Conservation (phyloP, 2,888 invertebrate genomes). For the Pristionchus arcanus region DNA sequence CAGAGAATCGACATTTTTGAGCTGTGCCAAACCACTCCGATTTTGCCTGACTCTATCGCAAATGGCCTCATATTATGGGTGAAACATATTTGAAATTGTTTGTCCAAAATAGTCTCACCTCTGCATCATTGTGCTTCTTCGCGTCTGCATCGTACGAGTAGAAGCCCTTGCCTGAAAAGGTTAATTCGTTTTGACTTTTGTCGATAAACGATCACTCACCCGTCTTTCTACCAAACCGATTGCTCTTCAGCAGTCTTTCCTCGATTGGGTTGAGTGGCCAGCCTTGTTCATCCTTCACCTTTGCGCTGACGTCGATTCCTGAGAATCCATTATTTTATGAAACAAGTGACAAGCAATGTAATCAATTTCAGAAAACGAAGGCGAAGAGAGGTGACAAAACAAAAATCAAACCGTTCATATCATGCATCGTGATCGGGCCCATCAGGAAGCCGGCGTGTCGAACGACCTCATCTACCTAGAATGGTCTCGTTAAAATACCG, state of each 20-base stretch:
- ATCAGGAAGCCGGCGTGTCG: slow-evolving; percentile 66
- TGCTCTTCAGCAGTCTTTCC: slow-evolving; percentile 59
- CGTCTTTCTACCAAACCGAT: slow-evolving; percentile 69
- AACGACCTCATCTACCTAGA: slow-evolving; percentile 64
- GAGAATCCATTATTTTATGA: no score
- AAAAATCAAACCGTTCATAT: slow-evolving; percentile 73
- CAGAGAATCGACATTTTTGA: no score
- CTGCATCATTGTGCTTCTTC: slow-evolving; percentile 67
- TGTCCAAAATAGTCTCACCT: no score
- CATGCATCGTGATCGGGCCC: slow-evolving; percentile 71
- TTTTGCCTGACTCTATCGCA: no score
- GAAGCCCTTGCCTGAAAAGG: slow-evolving; percentile 66
- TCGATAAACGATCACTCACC: slow-evolving; percentile 61
- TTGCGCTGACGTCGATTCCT: slow-evolving; percentile 67
- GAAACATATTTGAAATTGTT: no score
- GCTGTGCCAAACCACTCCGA: no score
- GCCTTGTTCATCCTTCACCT: slow-evolving; percentile 66
- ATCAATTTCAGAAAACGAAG: no score
- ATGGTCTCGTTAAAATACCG: no score
- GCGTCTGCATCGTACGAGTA: slow-evolving; percentile 67
- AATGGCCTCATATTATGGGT: no score
- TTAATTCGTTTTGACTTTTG: neutral
- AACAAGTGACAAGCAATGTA: no score
- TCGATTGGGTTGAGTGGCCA: slow-evolving; percentile 62
- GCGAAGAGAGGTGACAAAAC: no score